Conservation (phyloP, 2,888 invertebrate species). For the Drosophila ochracea region DNA sequence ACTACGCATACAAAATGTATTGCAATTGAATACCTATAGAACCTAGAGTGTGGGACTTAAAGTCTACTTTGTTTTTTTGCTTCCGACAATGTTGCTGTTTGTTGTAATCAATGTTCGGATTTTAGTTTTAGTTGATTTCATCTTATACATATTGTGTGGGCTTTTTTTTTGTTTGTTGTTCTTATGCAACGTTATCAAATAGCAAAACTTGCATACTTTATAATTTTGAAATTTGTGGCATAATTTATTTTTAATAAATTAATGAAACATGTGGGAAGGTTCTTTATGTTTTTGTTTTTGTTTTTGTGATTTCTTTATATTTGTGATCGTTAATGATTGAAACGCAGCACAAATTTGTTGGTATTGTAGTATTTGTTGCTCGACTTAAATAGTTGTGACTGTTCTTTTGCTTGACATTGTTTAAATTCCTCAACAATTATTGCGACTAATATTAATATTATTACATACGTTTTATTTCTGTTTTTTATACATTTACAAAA, state of each 20-base stretch:
- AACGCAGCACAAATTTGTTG: slow-evolving; percentile 52
- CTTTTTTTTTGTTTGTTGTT: slow-evolving; percentile 17
- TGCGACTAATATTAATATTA: slow-evolving; percentile 70
- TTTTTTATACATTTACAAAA: slow-evolving; percentile 71
- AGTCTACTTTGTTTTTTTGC: slow-evolving; percentile 70
- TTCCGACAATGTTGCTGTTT: slow-evolving; percentile 46
- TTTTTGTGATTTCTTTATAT: slow-evolving; percentile 28
- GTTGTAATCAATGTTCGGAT: slow-evolving; percentile 50
- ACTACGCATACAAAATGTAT: slow-evolving; percentile 75
- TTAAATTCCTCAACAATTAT: slow-evolving; percentile 70
- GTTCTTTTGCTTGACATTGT: slow-evolving; percentile 41
- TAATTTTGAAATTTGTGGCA: slow-evolving; percentile 62
- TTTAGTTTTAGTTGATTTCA: slow-evolving; percentile 58
- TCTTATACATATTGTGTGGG: slow-evolving; percentile 52
- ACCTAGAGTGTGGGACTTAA: slow-evolving; percentile 71
- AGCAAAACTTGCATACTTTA: slow-evolving; percentile 59
- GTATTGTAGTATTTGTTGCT: slow-evolving; percentile 42
- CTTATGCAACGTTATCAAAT: slow-evolving; percentile 46
- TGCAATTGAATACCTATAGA: slow-evolving; percentile 78
- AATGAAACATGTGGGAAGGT: slow-evolving; percentile 68
- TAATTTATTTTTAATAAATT: slow-evolving; percentile 76
- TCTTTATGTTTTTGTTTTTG: slow-evolving; percentile 37
- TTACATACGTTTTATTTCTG: slow-evolving; percentile 62
- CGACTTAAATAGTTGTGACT: slow-evolving; percentile 60
- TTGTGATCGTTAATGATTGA: slow-evolving; percentile 48